Percentiles rank a stretch among this genome's conserved stretches.
These are phyloP conservation scores for Saxicola maurus DNA, from an alignment of 2,797 vertebrate genomes.

Conservation along the genomic window DNA sequence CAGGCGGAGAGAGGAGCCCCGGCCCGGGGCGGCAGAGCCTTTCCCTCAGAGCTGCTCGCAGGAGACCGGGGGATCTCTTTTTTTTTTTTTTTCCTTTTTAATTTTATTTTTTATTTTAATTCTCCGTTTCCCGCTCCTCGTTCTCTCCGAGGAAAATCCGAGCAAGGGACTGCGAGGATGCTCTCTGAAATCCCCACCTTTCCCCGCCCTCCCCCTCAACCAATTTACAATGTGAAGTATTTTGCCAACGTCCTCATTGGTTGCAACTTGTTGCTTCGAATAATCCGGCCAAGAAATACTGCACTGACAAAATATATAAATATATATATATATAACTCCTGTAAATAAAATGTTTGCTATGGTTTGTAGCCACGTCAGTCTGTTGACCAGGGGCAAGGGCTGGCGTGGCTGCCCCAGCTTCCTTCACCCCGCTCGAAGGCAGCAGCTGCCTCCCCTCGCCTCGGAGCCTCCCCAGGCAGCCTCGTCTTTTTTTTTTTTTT, in stretches of 20 bases:
- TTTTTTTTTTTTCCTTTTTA: rapidly evolving
- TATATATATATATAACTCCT: slow-evolving; percentile 55
- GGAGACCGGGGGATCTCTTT: background rate
- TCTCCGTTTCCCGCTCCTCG: background rate
- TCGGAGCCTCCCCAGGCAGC: background rate
- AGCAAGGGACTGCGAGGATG: background rate
- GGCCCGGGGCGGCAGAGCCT: background rate
- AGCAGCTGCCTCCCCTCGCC: background rate
- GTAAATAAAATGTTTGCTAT: slow-evolving; percentile 97
- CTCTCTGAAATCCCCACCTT: background rate
- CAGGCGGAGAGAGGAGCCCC: background rate
- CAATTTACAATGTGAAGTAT: slow-evolving; percentile 53
- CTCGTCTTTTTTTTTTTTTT: background rate
- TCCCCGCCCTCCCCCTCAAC: background rate
- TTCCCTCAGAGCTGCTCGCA: background rate
- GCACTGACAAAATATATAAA: slow-evolving; percentile 74
- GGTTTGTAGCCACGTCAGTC: slow-evolving; percentile 67
- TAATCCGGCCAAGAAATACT: slow-evolving; percentile 63
- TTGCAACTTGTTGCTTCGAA: slow-evolving; percentile 67
- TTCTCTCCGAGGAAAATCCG: background rate
- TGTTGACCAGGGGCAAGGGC: background rate
- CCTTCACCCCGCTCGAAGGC: background rate
- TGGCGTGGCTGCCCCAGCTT: background rate
- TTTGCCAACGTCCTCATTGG: slow-evolving; percentile 6
- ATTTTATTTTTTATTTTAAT: background rate